A percentile compares a stretch with the other conserved stretches of the same genome.
Evolutionary conservation across 64 coral and sea anemone species (phyloP).

Genomic region (Catalaphyllia jardinei): DNA sequence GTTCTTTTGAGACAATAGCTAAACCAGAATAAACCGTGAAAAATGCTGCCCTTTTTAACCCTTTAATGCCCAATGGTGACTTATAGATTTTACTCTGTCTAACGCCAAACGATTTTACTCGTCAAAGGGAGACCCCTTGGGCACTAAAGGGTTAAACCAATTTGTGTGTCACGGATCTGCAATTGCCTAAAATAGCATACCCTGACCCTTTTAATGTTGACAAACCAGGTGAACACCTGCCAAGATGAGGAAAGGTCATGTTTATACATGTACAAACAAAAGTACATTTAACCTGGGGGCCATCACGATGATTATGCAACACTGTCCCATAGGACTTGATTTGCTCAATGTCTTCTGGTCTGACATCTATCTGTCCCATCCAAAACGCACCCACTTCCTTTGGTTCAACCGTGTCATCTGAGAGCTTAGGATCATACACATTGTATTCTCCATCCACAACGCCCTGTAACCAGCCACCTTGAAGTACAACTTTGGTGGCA

Average conservation of each 20-base stretch:
- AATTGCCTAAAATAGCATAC: too few relatives aligned
- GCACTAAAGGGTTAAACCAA: too few relatives aligned
- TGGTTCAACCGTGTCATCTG: background rate
- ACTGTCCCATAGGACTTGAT: background rate
- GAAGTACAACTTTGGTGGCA: background rate
- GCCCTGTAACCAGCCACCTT: background rate
- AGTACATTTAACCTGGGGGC: background rate
- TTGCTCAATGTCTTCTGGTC: background rate
- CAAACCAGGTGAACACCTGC: background rate
- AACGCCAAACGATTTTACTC: too few relatives aligned
- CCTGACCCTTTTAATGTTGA: too few relatives aligned
- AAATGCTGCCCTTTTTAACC: too few relatives aligned
- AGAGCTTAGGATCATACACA: background rate
- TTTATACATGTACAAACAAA: background rate
- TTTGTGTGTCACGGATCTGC: too few relatives aligned
- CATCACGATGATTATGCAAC: background rate
- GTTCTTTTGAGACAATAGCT: too few relatives aligned
- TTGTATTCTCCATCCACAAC: conserved; percentile 3
- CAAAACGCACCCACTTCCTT: too few relatives aligned
- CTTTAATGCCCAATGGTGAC: too few relatives aligned
- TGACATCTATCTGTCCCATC: background rate
- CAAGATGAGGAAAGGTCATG: background rate
- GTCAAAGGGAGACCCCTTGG: too few relatives aligned
- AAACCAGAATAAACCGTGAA: too few relatives aligned
- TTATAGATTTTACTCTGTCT: too few relatives aligned